Conservation (phyloP, 2,113 vertebrate genomes). For the Solenodon paradoxus region DNA sequence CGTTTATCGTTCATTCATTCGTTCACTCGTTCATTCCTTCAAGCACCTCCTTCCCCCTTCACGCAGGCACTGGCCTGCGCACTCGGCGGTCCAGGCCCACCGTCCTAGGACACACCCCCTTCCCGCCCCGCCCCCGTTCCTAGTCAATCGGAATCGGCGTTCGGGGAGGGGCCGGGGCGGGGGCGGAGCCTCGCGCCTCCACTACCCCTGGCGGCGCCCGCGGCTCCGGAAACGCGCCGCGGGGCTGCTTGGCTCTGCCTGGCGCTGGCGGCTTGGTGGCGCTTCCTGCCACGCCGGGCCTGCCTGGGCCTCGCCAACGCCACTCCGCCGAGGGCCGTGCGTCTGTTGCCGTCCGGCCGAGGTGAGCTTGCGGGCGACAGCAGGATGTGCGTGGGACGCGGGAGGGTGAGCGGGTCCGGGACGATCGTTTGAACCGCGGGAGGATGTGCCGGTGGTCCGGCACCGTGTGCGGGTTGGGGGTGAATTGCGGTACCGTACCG, state of each 20-base stretch:
- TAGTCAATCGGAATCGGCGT: background rate
- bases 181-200: slow-evolving; percentile 36
- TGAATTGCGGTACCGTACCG: background rate
- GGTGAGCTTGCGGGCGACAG: slow-evolving; percentile 18
- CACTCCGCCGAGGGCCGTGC: background rate
- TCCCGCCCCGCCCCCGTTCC: background rate
- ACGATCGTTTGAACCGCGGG: background rate
- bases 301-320: background rate
- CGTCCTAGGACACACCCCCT: background rate
- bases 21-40: background rate
- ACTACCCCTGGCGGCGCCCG: slow-evolving; percentile 1
- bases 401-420: background rate
- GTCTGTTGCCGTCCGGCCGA: background rate
- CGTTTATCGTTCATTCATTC: background rate
- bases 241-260: background rate
- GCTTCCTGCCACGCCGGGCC: slow-evolving; percentile 74
- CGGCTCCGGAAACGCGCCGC: slow-evolving; percentile 64
- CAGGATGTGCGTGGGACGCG: background rate
- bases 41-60: too few relatives aligned
- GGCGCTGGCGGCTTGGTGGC: background rate
- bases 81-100: too few relatives aligned
- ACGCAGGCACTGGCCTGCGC: too few relatives aligned
- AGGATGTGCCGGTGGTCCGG: background rate
- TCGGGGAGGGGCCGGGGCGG: background rate
- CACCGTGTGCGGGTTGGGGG: background rate